A percentile compares a stretch with the other conserved stretches of the same genome.
Evolutionary conservation across 1,140 invertebrate species (phyloP).

Genomic region (Sitophilus oryzae): DNA sequence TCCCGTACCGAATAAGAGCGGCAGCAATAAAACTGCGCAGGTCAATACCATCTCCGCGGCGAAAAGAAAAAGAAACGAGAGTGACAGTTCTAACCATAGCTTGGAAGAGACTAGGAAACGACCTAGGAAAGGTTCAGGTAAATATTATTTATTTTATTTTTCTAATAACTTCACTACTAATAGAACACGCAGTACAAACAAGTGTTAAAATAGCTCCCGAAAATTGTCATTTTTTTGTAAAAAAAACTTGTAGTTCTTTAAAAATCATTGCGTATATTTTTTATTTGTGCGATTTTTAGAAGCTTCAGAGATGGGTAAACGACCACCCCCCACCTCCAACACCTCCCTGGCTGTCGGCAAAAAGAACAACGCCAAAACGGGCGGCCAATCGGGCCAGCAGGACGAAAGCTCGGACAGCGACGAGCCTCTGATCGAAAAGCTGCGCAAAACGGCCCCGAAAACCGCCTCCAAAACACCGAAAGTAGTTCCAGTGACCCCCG

Average conservation of each 20-base stretch:
- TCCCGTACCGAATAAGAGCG: constrained; percentile 35
- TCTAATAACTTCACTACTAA: no score
- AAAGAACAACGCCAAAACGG: constrained; percentile 12
- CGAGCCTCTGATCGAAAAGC: constrained; percentile 71
- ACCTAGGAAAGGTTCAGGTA: constrained; percentile 51
- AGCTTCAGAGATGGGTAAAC: constrained; percentile 15
- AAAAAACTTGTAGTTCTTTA: no score
- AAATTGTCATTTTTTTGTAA: no score
- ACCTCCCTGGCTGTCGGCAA: constrained; percentile 12
- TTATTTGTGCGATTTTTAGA: constrained; percentile 8
- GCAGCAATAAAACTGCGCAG: constrained; percentile 27
- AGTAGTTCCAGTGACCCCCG: constrained; percentile 4
- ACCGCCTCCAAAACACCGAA: constrained; percentile 16
- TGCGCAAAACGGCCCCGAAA: constrained; percentile 47
- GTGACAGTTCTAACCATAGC: constrained; percentile 63
- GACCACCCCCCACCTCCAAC: not conserved
- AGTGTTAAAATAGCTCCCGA: no score
- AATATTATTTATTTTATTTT: no score
- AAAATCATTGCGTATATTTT: no score
- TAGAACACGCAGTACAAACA: no score
- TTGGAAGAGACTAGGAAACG: constrained; percentile 47
- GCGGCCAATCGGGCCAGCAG: constrained; percentile 23
- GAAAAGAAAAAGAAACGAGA: constrained; percentile 70
- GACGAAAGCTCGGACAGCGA: constrained; percentile 69
- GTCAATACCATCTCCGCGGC: constrained; percentile 29